Evolutionary conservation across 1,140 invertebrate species (phyloP), one percentile per base, ranked within the genome.

Genomic region (Probaryconus sp.): DNA sequence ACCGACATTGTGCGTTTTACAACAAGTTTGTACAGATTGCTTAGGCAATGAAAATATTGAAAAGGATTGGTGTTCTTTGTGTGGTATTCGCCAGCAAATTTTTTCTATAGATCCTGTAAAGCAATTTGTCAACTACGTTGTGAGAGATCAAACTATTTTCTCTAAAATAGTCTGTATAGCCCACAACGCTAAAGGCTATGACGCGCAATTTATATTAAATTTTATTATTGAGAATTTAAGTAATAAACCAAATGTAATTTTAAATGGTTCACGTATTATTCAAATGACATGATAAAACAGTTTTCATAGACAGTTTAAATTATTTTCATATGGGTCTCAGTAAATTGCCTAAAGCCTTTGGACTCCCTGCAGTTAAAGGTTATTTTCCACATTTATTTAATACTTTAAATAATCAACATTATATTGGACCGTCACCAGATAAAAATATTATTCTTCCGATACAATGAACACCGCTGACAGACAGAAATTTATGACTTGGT

Each of bases 381-480:
- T 47, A 31, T 18, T 47, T 47, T 17, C 14, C 2, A 7, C n/a
- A n/a, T n/a, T n/a, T n/a, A n/a, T n/a, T n/a, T n/a, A n/a, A n/a
- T n/a, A n/a, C n/a, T n/a, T n/a, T 18, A 5, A 17, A 48, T n/a
- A 48, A 48, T 33, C 14, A 48, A 48, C 17, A 48, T 18, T 31
- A 48, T 6, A 33, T 20, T 4, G 28, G 45, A 3, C 0, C 2
- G 3, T 1, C 31, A 10, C 43, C 13, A 5, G 43, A 16, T 14
- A 47, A 16, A 48, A 48, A 48, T 48, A 11, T 48, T 48, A 48
- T 11, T 47, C 43, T 1, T 28, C 43, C 5, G 26, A 31, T 3
- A 28, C 2, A 0, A 47, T 47, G 43, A 9, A 1, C 18, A 4
- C 14, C 7, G 10, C 21, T 10, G 20, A 13, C 11, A n/a, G 40